Conservation (phyloP, 30 jellyfish, hydroid and myxozoan genomes). For the Catostylus mosaicus region DNA sequence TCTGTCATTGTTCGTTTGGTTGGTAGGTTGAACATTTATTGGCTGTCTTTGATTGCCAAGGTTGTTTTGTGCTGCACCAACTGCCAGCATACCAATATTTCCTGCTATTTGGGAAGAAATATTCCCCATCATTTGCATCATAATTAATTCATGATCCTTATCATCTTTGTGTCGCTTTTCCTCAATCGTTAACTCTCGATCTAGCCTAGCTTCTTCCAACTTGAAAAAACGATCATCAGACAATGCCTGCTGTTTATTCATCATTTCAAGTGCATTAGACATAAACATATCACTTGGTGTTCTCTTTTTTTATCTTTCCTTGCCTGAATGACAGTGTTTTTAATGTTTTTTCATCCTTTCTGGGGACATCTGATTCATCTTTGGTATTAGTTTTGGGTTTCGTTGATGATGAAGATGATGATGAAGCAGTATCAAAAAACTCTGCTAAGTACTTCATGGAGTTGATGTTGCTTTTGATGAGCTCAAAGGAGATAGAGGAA, state of each 20-base stretch:
- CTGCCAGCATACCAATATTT: no score
- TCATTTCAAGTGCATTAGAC: not conserved
- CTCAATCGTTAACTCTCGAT: constrained; percentile 11
- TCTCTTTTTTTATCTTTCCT: constrained; percentile 35
- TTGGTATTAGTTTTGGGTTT: not conserved
- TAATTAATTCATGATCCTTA: constrained; percentile 32
- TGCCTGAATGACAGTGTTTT: constrained; percentile 1
- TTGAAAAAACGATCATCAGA: constrained; percentile 45
- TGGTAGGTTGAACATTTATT: no score
- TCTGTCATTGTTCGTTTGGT: no score
- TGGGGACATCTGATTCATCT: not conserved
- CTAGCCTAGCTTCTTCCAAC: constrained; percentile 20
- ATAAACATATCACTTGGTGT: constrained; percentile 18
- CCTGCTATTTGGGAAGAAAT: constrained; percentile 23
- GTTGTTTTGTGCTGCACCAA: no score
- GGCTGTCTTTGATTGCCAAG: no score
- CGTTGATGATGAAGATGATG: not conserved
- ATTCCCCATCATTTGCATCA: constrained; percentile 59
- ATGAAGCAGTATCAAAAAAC: not conserved
- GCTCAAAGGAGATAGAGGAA: no score
- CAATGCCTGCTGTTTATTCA: constrained; percentile 10
- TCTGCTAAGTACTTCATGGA: no score
- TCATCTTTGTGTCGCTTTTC: constrained; percentile 32
- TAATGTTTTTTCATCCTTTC: not conserved
- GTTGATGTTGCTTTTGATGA: no score